Evolutionary conservation across 2,888 invertebrate species (phyloP), one percentile per base, ranked within the genome.

Genomic region (Yponomeuta evonymella): DNA sequence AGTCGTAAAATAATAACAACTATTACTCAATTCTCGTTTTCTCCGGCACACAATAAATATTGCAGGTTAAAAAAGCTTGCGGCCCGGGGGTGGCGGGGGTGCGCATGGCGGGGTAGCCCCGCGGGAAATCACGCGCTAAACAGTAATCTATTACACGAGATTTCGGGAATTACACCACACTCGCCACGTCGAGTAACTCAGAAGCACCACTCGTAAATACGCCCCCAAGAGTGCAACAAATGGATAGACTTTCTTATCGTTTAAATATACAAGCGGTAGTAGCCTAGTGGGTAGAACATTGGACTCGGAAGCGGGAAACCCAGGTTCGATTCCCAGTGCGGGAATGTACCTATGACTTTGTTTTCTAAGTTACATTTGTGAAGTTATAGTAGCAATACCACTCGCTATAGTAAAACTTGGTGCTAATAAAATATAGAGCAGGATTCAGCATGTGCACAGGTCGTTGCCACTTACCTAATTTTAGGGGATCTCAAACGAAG

Each of bases 111-210:
- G 51, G 51, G 51, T 15, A 58, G 51, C 8, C 51, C 1, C 51
- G 51, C 15, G 51, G 51, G 51, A 58, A 58, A 58, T 58, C 51
- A 58, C 51, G 51, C 51, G 51, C 51, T 58, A 58, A 58, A 58
- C 51, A 58, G 51, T 58, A 58, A 58, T 58, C 51, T 58, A 58
- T 58, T 58, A 58, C 51, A 58, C 51, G 51, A 58, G 51, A 58
- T 58, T 58, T 58, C 12, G 6, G 51, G 51, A 58, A 58, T 58
- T 58, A 58, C 51, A 51, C 51, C 51, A 8, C 51, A 58, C 51
- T 43, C 51, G 51, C 51, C 12, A 58, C 51, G 3, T 15, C 2
- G 51, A 1, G 51, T 12, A 3, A 8, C 51, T 15, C 51, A 58
- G 51, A 58, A 58, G 15, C 3, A 15, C 51, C 4, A 15, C 51